Base-by-base conservation (phyloP, 1,140 invertebrate genomes). In the Drosophila quadrilineata region DNA sequence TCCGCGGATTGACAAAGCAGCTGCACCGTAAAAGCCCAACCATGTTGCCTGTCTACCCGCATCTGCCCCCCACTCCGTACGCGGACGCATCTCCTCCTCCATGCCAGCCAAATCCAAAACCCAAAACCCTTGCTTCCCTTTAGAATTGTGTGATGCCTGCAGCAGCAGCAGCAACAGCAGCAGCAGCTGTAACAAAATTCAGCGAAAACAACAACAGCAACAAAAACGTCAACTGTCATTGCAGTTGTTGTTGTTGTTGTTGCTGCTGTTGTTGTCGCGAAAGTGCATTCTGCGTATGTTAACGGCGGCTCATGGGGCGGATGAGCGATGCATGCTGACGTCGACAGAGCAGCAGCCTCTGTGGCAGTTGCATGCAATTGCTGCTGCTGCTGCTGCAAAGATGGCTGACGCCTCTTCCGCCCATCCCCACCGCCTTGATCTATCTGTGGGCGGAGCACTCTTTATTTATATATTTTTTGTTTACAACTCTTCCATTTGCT, bases 1-100 rank as follows among this genome's bases (percentile, higher is more conserved):
- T 76, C 77, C 69, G 68, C 73, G 77, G 72, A 76, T 82, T 82
- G 76, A 82, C 76, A 84, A 82, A 82, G 73, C 77, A 77, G 73
- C 69, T 70, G 69, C 77, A 84, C 56, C 64, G 59, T 72, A 76
- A 76, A 84, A 76, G 71, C 68, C 68, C 73, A 58, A 50, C 63
- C 77, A 76, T 82, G 76, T 82, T 58, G 68, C 64, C 69, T 84
- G 73, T 84, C 76, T 26, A 6, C 41, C 26, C n/a, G 33, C 10
- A 3, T 21, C 41, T 8, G 12, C 14, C 12, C 19, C 14, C 28
- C 2, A 26, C 29, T 8, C 6, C 2, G n/a, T 3, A 21, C 8
- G 6, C 36, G 3, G 6, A 43, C 24, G 2, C 40, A 43, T 12
- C 14, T 19, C 31, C 6, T 5, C n/a, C 17, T 19, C 12, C 19